Evolutionary conservation across 2,113 vertebrate genomes (phyloP).

Genomic region (Craseonycteris thonglongyai): DNA sequence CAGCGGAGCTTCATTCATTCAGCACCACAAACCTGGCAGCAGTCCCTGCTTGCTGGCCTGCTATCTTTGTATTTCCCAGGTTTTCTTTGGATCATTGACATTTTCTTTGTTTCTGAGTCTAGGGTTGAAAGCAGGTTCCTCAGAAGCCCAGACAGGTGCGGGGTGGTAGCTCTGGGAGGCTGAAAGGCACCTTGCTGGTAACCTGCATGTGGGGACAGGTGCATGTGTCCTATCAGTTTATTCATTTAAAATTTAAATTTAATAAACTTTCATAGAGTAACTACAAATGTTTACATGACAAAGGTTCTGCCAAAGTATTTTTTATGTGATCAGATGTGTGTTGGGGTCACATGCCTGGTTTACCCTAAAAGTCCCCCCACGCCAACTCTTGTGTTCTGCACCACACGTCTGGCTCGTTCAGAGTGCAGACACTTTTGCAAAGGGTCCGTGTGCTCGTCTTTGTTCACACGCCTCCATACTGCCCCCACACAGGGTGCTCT

Average conservation of each 20-base stretch:
- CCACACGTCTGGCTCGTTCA: neutral
- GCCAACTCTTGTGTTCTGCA: neutral
- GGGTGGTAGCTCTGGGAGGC: fast-evolving
- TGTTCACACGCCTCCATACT: too few species aligned
- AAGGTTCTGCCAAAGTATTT: neutral
- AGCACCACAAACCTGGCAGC: neutral
- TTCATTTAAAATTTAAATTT: neutral
- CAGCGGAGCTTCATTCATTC: neutral
- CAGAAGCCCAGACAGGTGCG: neutral
- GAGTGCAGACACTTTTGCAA: neutral
- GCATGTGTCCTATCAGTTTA: neutral
- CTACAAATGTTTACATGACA: neutral
- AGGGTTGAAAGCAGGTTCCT: neutral
- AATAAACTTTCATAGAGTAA: neutral
- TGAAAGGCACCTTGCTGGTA: fast-evolving
- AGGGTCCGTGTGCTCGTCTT: neutral
- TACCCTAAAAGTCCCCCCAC: neutral
- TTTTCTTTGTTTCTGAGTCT: neutral
- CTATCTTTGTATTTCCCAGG: neutral
- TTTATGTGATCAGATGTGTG: neutral
- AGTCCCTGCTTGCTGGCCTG: neutral
- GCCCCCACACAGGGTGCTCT: fast-evolving
- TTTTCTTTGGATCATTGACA: neutral
- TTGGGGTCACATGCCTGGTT: neutral
- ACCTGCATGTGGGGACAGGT: neutral